Evolutionary conservation across 2,797 vertebrate genomes (phyloP), one percentile per base, ranked within the genome.

Genomic region (Hipposideros larvatus): DNA sequence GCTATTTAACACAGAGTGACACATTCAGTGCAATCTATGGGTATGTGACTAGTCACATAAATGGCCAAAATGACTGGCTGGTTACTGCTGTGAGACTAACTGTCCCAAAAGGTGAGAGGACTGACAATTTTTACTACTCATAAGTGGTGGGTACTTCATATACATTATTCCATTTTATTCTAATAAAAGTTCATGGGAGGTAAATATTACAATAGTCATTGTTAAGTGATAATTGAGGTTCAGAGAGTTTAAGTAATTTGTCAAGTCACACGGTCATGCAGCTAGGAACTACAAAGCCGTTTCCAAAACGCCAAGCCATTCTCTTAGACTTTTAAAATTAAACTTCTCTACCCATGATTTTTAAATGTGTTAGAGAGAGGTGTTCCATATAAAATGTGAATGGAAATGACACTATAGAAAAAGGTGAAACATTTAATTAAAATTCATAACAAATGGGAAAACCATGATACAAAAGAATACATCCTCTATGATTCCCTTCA

Each of bases 271-370:
- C 7, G 3, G n/a, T 77, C 63, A 73, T 13, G 37, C 34, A 82
- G 26, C 37, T 70, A 82, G 41, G 55, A 85, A 61, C 53, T 68
- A 43, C 5, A 78, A 83, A 65, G 21, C 66, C 53, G 74, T 78
- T 48, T 92, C 75, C 75, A 71, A 92, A 94, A 51, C 10, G 59
- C 43, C 43, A 95, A 84, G 8, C n/a, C n/a, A 51, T 63, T 78
- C 15, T 73, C 88, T 86, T 51, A 59, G 61, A 73, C 66, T 92
- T 90, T 78, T 66, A 68, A 92, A 95, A 83, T 83, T 87, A 90
- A 75, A 61, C 4, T 34, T 90, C 22, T 41, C 11, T 73, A 57
- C 4, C 14, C 37, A 70, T 65, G 46, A 61, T 90, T 75, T 51
- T 83, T 66, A 26, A 94, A 51, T 84, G 8, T 90, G 65, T 84